Base-by-base conservation (phyloP, 1,140 invertebrate genomes). In the Hylaeus anthracinus region DNA sequence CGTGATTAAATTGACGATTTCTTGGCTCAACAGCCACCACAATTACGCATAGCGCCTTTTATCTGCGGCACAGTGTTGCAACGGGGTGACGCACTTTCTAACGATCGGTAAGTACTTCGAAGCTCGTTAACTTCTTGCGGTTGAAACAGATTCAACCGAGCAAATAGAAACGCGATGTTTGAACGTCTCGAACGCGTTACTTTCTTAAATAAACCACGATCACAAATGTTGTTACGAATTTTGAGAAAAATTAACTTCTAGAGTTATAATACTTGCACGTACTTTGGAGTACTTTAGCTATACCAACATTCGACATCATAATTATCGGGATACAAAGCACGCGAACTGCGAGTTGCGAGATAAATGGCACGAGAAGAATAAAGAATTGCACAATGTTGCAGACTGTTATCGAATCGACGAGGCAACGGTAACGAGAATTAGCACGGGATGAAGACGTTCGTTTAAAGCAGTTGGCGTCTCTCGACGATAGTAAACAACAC, bases 371-470 rank as follows among this genome's bases (percentile, higher is more conserved):
- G 64, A 51, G 15, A 12, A 37, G 64, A 65, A 74, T 51, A 6
- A 63, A 45, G 61, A 74, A 60, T 85, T 86, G 79, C 60, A 69
- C 74, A 86, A 81, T 41, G 60, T 60, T 53, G 61, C 14, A 39
- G 37, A 15, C 55, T 60, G 14, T 15, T 77, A 79, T 43, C 56
- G 43, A 64, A 48, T 9, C 14, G 56, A 37, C 69, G 41, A 75
- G 39, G 67, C 14, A n/a, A 70, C 58, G 45, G 71, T 60, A 65
- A 83, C 69, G 82, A 58, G 39, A 72, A 72, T 67, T 39, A 45
- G 45, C 48, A 37, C 48, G 4, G 10, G 69, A 87, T 84, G 74
- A 86, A 87, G 85, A 82, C 61, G 72, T 87, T 72, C 74, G 60
- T 64, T 55, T 73, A 70, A 87, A 64, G 56, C 65, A 53, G 78